A percentile compares a stretch with the other conserved stretches of the same genome.
Conservation (phyloP, 2,888 invertebrate species). For the Himalopsyche anomala region DNA sequence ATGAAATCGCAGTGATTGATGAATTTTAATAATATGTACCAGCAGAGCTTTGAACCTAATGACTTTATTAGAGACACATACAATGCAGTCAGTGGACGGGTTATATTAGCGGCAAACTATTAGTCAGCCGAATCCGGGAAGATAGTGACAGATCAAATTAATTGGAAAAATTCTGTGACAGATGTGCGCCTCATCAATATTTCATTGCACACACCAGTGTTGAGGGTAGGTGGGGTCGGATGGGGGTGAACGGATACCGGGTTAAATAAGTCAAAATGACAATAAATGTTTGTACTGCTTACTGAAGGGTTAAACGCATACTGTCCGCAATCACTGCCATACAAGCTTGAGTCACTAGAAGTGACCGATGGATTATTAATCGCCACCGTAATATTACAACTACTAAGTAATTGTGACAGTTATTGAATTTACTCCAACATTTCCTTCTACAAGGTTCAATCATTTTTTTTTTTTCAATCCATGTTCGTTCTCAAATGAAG, state of each 20-base stretch:
- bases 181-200: slow-evolving; percentile 66
- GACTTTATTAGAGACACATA: not conserved
- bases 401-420: no score
- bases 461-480: no score
- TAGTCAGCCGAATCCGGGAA: slow-evolving; percentile 29
- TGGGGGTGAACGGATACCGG: slow-evolving; percentile 61
- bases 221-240: slow-evolving; percentile 46
- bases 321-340: slow-evolving; percentile 10
- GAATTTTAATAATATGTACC: slow-evolving; percentile 1
- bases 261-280: slow-evolving; percentile 65
- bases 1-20: not conserved
- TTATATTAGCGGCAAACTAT: slow-evolving; percentile 22
- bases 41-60: not conserved
- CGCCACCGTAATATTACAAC: no score
- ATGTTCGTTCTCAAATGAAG: no score
- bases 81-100: not conserved
- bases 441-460: no score
- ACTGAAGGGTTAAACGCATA: slow-evolving; percentile 30
- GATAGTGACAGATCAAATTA: slow-evolving; percentile 66
- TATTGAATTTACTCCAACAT: no score
- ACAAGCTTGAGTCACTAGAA: not conserved
- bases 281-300: slow-evolving; percentile 63
- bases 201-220: slow-evolving; percentile 62
- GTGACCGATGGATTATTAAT: not conserved
- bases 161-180: slow-evolving; percentile 65